Conservation (phyloP, 1,140 invertebrate species). For the Calephelis nemesis region DNA sequence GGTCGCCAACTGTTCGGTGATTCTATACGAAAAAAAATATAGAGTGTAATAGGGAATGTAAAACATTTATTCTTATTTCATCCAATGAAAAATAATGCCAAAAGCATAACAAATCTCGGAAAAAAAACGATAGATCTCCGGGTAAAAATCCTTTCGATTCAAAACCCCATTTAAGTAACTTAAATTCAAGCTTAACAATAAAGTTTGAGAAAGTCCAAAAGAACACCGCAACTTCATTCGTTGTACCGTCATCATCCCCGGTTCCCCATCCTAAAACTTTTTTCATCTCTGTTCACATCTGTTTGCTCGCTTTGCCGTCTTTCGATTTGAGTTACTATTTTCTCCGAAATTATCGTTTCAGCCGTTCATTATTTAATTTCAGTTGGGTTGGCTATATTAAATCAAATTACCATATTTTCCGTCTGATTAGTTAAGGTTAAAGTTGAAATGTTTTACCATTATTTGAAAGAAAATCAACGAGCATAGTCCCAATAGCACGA, state of each 20-base stretch:
- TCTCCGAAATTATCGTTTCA: conserved; percentile 14
- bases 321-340: conserved; percentile 49
- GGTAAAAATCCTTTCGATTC: conserved; percentile 4
- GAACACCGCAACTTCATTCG: conserved; percentile 67
- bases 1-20: too few species aligned
- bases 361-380: conserved; percentile 13
- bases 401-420: conserved; percentile 11
- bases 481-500: neutral
- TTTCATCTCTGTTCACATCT: conserved; percentile 74
- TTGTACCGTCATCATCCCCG: conserved; percentile 64
- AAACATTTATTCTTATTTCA: too few species aligned
- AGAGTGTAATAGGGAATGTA: too few species aligned
- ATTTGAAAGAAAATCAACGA: too few species aligned
- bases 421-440: neutral
- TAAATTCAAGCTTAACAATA: conserved; percentile 17
- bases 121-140: neutral
- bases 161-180: conserved; percentile 15
- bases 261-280: conserved; percentile 51
- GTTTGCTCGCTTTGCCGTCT: conserved; percentile 47
- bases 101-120: too few species aligned
- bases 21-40: too few species aligned
- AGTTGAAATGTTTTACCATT: neutral
- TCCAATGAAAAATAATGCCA: too few species aligned
- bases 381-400: conserved; percentile 8
- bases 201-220: conserved; percentile 49